A percentile compares a stretch with the other conserved stretches of the same genome.
These are phyloP conservation scores for Hemitrygon akajei DNA, from an alignment of 2,797 vertebrate genomes.

Conservation along the genomic window DNA sequence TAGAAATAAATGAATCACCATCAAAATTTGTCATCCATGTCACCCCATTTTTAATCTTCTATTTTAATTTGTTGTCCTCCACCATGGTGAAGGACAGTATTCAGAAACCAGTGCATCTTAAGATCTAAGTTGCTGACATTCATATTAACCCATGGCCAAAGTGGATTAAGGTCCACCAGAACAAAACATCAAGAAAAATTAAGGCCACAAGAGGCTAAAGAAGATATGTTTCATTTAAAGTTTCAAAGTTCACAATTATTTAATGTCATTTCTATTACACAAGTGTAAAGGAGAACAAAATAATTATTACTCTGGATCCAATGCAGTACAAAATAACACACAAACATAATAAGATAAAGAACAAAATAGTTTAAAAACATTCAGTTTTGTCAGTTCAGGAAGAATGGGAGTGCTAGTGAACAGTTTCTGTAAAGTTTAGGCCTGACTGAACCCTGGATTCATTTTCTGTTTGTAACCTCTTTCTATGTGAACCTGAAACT, in stretches of 20 bases:
- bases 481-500: neutral
- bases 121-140: neutral
- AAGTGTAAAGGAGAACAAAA: too few species aligned
- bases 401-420: neutral
- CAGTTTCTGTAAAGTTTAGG: neutral
- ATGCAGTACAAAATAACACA: too few species aligned
- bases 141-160: neutral
- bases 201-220: neutral
- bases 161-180: neutral
- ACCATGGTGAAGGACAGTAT: neutral
- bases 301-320: too few species aligned
- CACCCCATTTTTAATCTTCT: neutral
- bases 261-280: too few species aligned
- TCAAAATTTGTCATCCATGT: neutral
- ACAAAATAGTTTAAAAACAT: too few species aligned
- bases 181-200: neutral
- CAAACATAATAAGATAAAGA: too few species aligned
- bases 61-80: neutral
- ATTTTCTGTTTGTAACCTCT: neutral
- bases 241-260: neutral
- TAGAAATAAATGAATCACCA: neutral
- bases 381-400: neutral
- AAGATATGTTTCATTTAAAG: neutral
- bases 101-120: neutral
- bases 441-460: neutral